phyloP scores from a whole-genome alignment of 2,797 vertebrate genomes.

The Trematocara caparti region DNA sequence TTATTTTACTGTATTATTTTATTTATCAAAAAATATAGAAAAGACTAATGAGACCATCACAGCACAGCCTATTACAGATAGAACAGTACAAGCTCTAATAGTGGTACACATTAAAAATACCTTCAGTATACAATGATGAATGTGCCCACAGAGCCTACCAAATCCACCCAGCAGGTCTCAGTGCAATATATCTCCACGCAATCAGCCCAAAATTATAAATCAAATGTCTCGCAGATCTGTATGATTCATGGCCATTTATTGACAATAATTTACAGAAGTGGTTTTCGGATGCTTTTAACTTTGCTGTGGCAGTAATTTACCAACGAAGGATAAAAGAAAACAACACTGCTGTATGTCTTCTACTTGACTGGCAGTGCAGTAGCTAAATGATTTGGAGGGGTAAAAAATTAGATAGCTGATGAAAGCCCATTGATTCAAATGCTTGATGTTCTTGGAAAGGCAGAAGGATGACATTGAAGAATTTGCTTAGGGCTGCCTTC shows the following conservation, averaged over 20 bases:
- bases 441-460: slow-evolving; percentile 67
- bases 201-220: slow-evolving; percentile 76
- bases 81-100: slow-evolving; percentile 52
- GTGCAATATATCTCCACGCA: slow-evolving; percentile 62
- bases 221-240: slow-evolving; percentile 64
- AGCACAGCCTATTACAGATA: slow-evolving; percentile 21
- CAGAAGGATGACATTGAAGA: slow-evolving; percentile 56
- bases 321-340: slow-evolving; percentile 49
- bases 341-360: slow-evolving; percentile 60
- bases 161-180: slow-evolving; percentile 65
- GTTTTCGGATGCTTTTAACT: slow-evolving; percentile 78
- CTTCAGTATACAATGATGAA: slow-evolving; percentile 69
- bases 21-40: too few species aligned
- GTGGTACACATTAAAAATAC: slow-evolving; percentile 52
- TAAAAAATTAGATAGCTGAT: slow-evolving; percentile 63
- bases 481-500: slow-evolving; percentile 51
- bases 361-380: slow-evolving; percentile 50
- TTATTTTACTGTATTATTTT: too few species aligned
- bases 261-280: slow-evolving; percentile 76
- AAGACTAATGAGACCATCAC: too few species aligned
- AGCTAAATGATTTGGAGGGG: slow-evolving; percentile 51
- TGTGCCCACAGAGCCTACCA: slow-evolving; percentile 55
- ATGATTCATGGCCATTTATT: slow-evolving; percentile 79
- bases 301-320: slow-evolving; percentile 70
- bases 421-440: slow-evolving; percentile 73